A percentile compares a stretch with the other conserved stretches of the same genome.
These are phyloP conservation scores for Drosophila vallismaia DNA, from an alignment of 2,888 invertebrate species.

Conservation along the genomic window DNA sequence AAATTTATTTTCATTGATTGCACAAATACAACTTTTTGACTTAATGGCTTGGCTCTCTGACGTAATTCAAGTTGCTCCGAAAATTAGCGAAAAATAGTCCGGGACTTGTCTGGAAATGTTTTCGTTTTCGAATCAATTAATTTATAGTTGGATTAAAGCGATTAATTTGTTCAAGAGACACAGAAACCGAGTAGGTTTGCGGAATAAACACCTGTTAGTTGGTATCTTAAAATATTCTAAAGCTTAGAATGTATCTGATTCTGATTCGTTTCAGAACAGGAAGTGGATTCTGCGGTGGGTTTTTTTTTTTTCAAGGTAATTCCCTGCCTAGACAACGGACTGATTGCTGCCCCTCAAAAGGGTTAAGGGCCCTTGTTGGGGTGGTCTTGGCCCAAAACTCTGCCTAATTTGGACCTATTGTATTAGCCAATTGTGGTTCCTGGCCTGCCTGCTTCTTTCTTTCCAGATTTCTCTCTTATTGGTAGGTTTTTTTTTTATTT, in stretches of 20 bases:
- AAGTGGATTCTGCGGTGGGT: constrained; percentile 49
- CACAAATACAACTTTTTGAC: constrained; percentile 51
- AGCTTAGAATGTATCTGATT: background rate
- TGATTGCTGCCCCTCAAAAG: constrained; percentile 52
- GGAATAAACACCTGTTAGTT: constrained; percentile 10
- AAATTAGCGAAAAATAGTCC: constrained; percentile 54
- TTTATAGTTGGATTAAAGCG: constrained; percentile 12
- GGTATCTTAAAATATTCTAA: background rate
- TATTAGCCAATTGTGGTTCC: constrained; percentile 50
- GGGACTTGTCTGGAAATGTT: constrained; percentile 34
- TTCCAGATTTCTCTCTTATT: background rate
- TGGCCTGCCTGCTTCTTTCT: constrained; percentile 4
- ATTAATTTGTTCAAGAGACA: constrained; percentile 7
- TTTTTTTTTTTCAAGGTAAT: constrained; percentile 55
- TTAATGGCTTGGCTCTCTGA: constrained; percentile 57
- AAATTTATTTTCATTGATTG: constrained; percentile 75
- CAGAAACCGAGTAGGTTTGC: constrained; percentile 8
- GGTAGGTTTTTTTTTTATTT: background rate
- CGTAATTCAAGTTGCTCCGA: constrained; percentile 63
- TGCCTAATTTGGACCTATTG: constrained; percentile 72
- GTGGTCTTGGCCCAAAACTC: constrained; percentile 13
- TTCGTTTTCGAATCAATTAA: constrained; percentile 16
- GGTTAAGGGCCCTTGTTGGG: constrained; percentile 58
- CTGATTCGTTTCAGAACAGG: constrained; percentile 20
- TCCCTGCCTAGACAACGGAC: constrained; percentile 60